phyloP scores from a whole-genome alignment of 2,797 vertebrate species.

The Mus spretus region DNA sequence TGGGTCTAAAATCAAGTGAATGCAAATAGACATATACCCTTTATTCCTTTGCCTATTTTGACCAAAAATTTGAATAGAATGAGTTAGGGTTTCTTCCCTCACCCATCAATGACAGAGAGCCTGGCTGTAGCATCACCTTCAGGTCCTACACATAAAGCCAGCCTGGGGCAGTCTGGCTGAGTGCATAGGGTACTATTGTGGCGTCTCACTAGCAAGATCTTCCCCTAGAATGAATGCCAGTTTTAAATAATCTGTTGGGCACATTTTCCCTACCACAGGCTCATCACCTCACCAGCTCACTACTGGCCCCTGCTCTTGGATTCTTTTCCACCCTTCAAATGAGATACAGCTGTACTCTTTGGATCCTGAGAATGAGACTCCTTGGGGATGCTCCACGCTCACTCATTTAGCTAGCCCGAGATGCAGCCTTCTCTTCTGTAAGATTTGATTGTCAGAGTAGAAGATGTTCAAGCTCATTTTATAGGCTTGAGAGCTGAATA shows the following conservation, averaged over 20 bases:
- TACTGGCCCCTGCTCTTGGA: not conserved
- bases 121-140: not conserved
- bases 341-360: not conserved
- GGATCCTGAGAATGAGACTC: not conserved
- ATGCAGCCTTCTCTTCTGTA: not conserved
- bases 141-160: not conserved
- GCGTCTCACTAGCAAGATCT: not conserved
- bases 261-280: not conserved
- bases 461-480: not conserved
- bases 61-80: not conserved
- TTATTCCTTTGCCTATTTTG: not conserved
- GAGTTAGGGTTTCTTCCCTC: not conserved
- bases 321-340: not conserved
- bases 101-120: not conserved
- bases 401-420: not conserved
- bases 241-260: not conserved
- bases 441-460: not conserved
- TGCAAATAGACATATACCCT: not conserved
- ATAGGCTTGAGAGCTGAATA: not conserved
- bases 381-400: not conserved
- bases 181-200: not conserved
- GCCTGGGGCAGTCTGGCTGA: not conserved
- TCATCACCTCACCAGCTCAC: not conserved
- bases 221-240: not conserved
- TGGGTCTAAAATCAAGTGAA: not conserved